Conservation (phyloP, 2,888 invertebrate species). For the Junonia oenone region DNA sequence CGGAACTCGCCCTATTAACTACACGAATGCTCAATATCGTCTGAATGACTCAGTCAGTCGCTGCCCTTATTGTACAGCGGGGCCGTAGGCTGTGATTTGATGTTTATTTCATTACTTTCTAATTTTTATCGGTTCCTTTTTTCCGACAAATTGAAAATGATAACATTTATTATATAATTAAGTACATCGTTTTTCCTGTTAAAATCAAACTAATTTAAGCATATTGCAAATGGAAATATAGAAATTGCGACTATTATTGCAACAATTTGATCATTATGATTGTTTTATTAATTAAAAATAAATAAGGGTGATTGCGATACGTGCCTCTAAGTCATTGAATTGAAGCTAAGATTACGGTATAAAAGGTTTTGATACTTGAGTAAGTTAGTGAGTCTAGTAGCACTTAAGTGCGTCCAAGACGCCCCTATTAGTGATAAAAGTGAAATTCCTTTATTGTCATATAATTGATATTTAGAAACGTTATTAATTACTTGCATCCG, state of each 20-base stretch:
- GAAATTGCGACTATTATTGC: background rate
- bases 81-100: too few species aligned
- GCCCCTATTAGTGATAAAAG: slow-evolving; percentile 34
- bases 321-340: slow-evolving; percentile 21
- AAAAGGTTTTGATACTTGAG: slow-evolving; percentile 14
- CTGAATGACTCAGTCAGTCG: too few species aligned
- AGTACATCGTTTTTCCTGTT: background rate
- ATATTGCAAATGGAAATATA: background rate
- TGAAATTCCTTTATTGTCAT: background rate
- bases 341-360: slow-evolving; percentile 2
- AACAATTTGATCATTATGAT: background rate
- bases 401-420: slow-evolving; percentile 59
- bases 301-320: slow-evolving; percentile 12
- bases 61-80: too few species aligned
- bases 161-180: background rate
- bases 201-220: background rate
- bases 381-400: slow-evolving; percentile 33
- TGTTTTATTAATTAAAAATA: background rate
- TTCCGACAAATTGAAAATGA: background rate
- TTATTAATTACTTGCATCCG: slow-evolving; percentile 34
- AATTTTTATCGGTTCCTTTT: background rate
- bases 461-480: background rate
- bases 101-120: background rate
- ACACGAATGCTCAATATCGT: too few species aligned
- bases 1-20: too few species aligned